Evolutionary conservation across 1,140 invertebrate genomes (phyloP), one percentile per base, ranked within the genome.

Genomic region (Zaprionus kolodkinae): DNA sequence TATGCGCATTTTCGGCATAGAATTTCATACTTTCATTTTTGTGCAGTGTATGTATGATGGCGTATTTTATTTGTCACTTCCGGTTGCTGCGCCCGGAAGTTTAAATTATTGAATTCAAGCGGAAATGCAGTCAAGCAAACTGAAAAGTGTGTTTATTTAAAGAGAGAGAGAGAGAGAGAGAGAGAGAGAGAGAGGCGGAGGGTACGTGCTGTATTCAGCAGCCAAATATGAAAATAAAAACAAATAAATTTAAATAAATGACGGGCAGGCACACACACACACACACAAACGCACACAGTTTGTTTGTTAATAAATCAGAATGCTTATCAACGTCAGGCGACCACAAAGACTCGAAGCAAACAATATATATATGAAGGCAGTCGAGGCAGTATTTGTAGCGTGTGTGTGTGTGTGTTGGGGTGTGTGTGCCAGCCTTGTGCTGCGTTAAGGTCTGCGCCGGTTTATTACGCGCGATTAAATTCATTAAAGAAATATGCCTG

Each of bases 291-390:
- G 33, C 17, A 27, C 57, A 57, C 76, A 75, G 80, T 87, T 88
- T 83, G 84, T 84, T 88, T 87, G 84, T 80, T 85, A 87, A 87
- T 87, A 88, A 87, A 87, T 87, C 84, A 87, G 84, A 87, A 88
- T 80, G 87, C 84, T 87, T 87, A 87, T 87, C 84, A 83, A 77
- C 83, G 83, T 86, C 83, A 78, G 72, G 73, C 68, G 80, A 83
- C 80, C 84, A 72, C 80, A 88, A 87, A 88, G 80, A 84, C 68
- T 88, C 70, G 54, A 77, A 69, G 72, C 76, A 88, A 88, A 87
- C 72, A 87, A 71, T 71, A 88, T 71, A 88, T 67, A 82, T 50
- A 9, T n/a, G n/a, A 17, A 50, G 82, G 76, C 79, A 76, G 60
- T 79, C 73, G 63, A 76, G 60, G 79, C 73, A 60, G 50, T 33